Percentiles rank a stretch among this genome's conserved stretches.
These are phyloP conservation scores for Ammodytes marinus DNA, from an alignment of 2,113 vertebrate species.

Conservation along the genomic window DNA sequence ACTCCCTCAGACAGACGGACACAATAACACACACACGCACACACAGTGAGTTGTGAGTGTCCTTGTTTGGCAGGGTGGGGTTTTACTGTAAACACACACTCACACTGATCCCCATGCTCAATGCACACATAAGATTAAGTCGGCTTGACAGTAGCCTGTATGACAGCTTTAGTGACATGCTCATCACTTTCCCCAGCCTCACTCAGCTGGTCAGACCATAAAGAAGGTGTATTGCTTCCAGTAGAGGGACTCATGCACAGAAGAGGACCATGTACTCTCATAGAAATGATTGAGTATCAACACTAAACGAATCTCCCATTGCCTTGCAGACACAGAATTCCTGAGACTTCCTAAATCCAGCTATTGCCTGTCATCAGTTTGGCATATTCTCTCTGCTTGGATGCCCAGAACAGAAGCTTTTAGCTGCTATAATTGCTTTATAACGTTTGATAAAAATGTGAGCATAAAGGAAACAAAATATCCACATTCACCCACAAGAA, in stretches of 20 bases:
- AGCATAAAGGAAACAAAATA: conserved; percentile 14
- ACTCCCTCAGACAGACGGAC: conserved; percentile 6
- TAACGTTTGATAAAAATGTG: too few species aligned
- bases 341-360: conserved; percentile 11
- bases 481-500: conserved; percentile 15
- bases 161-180: conserved; percentile 41
- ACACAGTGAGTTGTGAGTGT: conserved; percentile 9
- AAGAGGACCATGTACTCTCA: conserved; percentile 9
- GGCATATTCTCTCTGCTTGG: conserved; percentile 7
- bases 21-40: conserved; percentile 5
- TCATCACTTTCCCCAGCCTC: conserved; percentile 36
- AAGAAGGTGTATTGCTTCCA: conserved; percentile 28
- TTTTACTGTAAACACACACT: conserved; percentile 21
- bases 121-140: conserved; percentile 48
- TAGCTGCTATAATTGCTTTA: not conserved
- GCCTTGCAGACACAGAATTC: not conserved
- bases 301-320: conserved; percentile 22
- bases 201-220: conserved; percentile 23
- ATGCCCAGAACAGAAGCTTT: not conserved
- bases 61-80: not conserved
- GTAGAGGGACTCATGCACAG: conserved; percentile 6
- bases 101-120: conserved; percentile 9
- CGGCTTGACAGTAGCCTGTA: conserved; percentile 19
- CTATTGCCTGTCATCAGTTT: conserved; percentile 19
- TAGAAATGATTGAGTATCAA: not conserved